Evolutionary conservation across 2,888 invertebrate genomes (phyloP).

Genomic region (Plagodis pulveraria): DNA sequence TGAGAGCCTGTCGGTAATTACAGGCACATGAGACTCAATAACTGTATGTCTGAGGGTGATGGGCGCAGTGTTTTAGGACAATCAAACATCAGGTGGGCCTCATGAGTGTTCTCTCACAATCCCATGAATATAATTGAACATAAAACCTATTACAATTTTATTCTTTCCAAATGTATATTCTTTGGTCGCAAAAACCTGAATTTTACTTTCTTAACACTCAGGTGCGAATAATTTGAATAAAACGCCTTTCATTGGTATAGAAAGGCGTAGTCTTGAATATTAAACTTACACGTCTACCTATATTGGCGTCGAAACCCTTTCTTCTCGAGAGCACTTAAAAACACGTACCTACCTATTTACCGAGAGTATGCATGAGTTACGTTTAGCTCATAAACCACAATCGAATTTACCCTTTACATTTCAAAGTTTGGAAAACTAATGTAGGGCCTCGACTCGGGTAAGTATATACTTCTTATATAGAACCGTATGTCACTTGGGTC

Average conservation of each 20-base stretch:
- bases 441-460: constrained; percentile 5
- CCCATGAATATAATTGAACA: too few relatives aligned
- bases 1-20: too few relatives aligned
- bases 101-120: too few relatives aligned
- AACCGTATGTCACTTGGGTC: constrained; percentile 45
- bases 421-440: constrained; percentile 30
- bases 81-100: too few relatives aligned
- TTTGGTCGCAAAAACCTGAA: too few relatives aligned
- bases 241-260: constrained; percentile 21
- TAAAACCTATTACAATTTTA: too few relatives aligned
- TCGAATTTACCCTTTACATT: constrained; percentile 29
- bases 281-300: constrained; percentile 15
- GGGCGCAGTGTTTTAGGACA: too few relatives aligned
- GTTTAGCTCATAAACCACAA: constrained; percentile 26
- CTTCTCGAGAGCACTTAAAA: constrained; percentile 31
- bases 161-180: too few relatives aligned
- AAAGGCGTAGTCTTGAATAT: neutral
- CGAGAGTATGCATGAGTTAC: neutral
- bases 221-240: constrained; percentile 10
- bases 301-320: constrained; percentile 18
- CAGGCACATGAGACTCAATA: too few relatives aligned
- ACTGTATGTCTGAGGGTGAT: too few relatives aligned
- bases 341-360: neutral
- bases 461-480: constrained; percentile 21
- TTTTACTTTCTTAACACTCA: constrained; percentile 1